Evolutionary conservation across 2,113 vertebrate species (phyloP), one percentile per base, ranked within the genome.

Genomic region (Paraplagusia blochii): DNA sequence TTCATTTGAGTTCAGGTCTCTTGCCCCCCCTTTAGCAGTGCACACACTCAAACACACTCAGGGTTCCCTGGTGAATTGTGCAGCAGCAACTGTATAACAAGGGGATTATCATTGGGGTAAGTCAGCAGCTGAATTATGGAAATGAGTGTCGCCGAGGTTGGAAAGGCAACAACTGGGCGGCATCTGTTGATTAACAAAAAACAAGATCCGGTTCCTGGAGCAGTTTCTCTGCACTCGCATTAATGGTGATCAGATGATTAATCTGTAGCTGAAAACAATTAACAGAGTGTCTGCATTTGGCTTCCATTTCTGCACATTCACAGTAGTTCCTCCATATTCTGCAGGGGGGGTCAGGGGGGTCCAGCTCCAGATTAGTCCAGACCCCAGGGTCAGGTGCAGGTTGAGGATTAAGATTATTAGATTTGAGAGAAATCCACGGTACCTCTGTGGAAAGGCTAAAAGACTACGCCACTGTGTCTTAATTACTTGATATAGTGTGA

Each of bases 41-140:
- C 5, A 34, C 18, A 34, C 4, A 60, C 47, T 17, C 59, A 49
- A 38, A 34, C 18, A 34, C 4, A 60, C 47, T 17, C 59, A 49
- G 42, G 46, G 36, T 51, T 80, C 73, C 46, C 71, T 64, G n/a
- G 51, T 64, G 81, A 75, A 69, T 64, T 70, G 55, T 63, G 56
- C 2, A 0, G 38, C 16, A 63, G 69, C 13, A 22, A 58, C 66
- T 40, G 7, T 63, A 63, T 75, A 80, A 84, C 78, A 84, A 87
- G 63, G 66, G 78, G 80, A 88, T 88, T 83, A 85, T 81, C 64
- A 53, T 80, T 80, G 82, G 81, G 81, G 82, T 81, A 83, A 81
- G 33, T 85, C 77, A 83, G 66, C 2, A 47, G 79, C 74, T 80
- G 63, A 82, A 85, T 82, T 86, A 88, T 86, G 82, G 68, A 83